Evolutionary conservation across 2,888 invertebrate genomes (phyloP).

Genomic region (Carabus problematicus): DNA sequence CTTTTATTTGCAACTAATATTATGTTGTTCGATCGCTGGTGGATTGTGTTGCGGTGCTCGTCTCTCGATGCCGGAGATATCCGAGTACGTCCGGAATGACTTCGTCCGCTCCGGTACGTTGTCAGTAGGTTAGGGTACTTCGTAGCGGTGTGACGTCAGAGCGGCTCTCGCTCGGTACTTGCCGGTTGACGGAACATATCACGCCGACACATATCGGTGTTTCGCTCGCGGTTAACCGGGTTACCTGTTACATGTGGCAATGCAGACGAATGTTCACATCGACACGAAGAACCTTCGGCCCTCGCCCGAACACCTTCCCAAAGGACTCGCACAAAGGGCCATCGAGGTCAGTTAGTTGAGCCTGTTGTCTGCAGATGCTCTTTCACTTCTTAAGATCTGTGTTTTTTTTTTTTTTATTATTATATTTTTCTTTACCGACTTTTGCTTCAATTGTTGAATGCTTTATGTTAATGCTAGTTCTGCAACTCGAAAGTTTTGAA

Average conservation of each 20-base stretch:
- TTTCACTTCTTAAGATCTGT: not conserved
- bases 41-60: constrained; percentile 12
- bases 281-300: constrained; percentile 72
- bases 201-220: not conserved
- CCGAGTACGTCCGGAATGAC: constrained; percentile 51
- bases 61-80: constrained; percentile 18
- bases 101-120: constrained; percentile 54
- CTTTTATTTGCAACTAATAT: no score
- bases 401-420: not conserved
- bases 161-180: not conserved
- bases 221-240: constrained; percentile 25
- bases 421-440: no score
- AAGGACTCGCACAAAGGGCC: constrained; percentile 60
- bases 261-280: constrained; percentile 81
- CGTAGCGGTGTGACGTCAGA: constrained; percentile 20
- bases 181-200: not conserved
- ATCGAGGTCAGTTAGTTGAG: constrained; percentile 64
- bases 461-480: no score
- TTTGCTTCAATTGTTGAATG: no score
- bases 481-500: no score
- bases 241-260: constrained; percentile 50
- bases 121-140: constrained; percentile 48
- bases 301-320: constrained; percentile 69
- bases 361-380: constrained; percentile 2
- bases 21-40: no score